phyloP scores from a whole-genome alignment of 2,113 vertebrate genomes.

The Amphiprion percula region DNA sequence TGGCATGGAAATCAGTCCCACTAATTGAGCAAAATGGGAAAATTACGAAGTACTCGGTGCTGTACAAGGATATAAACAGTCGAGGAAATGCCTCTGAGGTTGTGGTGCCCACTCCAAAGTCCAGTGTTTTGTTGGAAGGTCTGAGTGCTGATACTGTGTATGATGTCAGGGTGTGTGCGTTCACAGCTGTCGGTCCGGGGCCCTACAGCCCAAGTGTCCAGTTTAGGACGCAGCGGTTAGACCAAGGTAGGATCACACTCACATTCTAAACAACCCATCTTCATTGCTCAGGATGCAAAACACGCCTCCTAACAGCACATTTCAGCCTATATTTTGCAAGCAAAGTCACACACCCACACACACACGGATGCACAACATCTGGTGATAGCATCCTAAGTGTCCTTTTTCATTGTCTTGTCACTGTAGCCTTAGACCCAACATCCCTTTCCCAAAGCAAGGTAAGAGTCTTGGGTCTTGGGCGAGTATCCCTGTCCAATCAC shows the following conservation, averaged over 20 bases:
- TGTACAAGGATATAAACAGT: slow-evolving; percentile 94
- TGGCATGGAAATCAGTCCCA: slow-evolving; percentile 91
- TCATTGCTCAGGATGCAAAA: slow-evolving; percentile 53
- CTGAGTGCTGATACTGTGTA: slow-evolving; percentile 96
- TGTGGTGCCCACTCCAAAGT: slow-evolving; percentile 86
- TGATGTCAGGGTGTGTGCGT: slow-evolving; percentile 96
- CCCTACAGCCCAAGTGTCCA: slow-evolving; percentile 96
- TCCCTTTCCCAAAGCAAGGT: slow-evolving; percentile 78
- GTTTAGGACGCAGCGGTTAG: slow-evolving; percentile 95
- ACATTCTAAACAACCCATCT: slow-evolving; percentile 63
- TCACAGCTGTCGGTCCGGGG: slow-evolving; percentile 94
- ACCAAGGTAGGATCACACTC: slow-evolving; percentile 97
- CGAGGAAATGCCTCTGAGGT: slow-evolving; percentile 91
- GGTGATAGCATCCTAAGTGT: slow-evolving; percentile 75
- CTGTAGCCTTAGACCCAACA: slow-evolving; percentile 74
- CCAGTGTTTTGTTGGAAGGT: slow-evolving; percentile 89
- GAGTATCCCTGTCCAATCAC: slow-evolving; percentile 45
- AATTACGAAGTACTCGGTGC: slow-evolving; percentile 91
- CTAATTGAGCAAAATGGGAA: slow-evolving; percentile 91
- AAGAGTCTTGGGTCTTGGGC: slow-evolving; percentile 67
- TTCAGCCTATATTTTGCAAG: slow-evolving; percentile 12
- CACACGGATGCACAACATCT: slow-evolving; percentile 33
- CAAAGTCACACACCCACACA: slow-evolving; percentile 34
- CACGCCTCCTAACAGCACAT: slow-evolving; percentile 26
- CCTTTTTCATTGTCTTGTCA: slow-evolving; percentile 80